A percentile compares a stretch with the other conserved stretches of the same genome.
phyloP scores from a whole-genome alignment of 2,888 invertebrate genomes.

The Caenorhabditis doughertyi region DNA sequence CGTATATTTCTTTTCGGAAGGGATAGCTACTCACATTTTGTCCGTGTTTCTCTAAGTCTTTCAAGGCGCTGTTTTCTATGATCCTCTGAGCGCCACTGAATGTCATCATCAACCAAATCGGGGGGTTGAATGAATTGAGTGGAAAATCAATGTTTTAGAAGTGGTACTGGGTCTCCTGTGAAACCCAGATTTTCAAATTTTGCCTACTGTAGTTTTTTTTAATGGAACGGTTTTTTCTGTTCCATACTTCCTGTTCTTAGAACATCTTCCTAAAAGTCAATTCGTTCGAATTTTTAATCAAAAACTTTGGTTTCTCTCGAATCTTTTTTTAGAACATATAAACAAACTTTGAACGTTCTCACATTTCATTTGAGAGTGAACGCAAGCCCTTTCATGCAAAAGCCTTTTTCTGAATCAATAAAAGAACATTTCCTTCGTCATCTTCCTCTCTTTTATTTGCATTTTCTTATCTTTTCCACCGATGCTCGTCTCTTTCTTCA shows the following conservation, averaged over 20 bases:
- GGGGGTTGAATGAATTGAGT: not conserved
- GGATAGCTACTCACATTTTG: not conserved
- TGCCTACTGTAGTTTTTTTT: no score
- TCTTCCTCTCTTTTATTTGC: not conserved
- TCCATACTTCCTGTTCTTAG: no score
- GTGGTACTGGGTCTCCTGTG: no score
- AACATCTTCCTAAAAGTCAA: no score
- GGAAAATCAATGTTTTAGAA: not conserved
- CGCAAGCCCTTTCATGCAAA: no score
- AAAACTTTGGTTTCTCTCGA: no score
- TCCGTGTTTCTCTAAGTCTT: not conserved
- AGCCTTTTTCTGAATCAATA: not conserved
- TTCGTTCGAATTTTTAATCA: no score
- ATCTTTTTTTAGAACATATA: no score
- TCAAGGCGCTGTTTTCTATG: slow-evolving; percentile 9
- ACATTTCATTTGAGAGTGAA: no score
- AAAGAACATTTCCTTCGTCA: not conserved
- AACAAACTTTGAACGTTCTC: no score
- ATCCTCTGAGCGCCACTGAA: not conserved
- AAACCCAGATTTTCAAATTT: no score
- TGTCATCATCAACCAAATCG: slow-evolving; percentile 10
- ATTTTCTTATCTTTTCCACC: not conserved
- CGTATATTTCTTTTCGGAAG: not conserved
- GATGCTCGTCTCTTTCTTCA: not conserved
- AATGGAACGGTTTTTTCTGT: no score